Evolutionary conservation across 2,797 vertebrate genomes (phyloP).

Genomic region (Furcifer pardalis): DNA sequence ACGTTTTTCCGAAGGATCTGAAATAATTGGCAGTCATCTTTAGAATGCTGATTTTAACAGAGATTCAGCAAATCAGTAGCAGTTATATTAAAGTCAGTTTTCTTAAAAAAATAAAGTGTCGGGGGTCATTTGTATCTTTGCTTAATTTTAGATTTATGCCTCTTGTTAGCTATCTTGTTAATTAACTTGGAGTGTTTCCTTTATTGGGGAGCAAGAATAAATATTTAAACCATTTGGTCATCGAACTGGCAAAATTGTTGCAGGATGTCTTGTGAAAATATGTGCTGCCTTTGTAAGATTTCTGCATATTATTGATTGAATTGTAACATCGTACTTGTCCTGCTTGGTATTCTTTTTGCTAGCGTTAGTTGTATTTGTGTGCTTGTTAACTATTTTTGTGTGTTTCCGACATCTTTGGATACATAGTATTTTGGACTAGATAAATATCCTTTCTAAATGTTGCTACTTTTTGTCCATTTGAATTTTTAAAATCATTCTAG

Average conservation of each 20-base stretch:
- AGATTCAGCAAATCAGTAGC: slow-evolving; percentile 12
- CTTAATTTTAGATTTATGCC: slow-evolving; percentile 32
- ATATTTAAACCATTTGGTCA: slow-evolving; percentile 15
- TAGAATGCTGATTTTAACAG: slow-evolving; percentile 50
- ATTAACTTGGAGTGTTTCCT: slow-evolving; percentile 24
- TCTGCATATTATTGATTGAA: not conserved
- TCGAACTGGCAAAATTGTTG: not conserved
- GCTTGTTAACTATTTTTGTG: not conserved
- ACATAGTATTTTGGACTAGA: not conserved
- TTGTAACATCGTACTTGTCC: not conserved
- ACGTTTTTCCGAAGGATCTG: slow-evolving; percentile 55
- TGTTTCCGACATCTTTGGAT: slow-evolving; percentile 24
- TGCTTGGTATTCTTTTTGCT: slow-evolving; percentile 1
- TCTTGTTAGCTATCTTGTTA: slow-evolving; percentile 9
- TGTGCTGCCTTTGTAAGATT: not conserved
- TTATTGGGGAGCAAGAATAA: not conserved
- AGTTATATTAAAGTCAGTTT: not conserved
- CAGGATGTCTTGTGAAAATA: not conserved
- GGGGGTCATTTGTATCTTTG: not conserved
- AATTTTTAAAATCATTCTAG: slow-evolving; percentile 23
- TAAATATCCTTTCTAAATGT: slow-evolving; percentile 14
- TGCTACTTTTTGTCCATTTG: slow-evolving; percentile 24
- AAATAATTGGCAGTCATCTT: slow-evolving; percentile 44
- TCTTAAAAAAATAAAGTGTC: not conserved
- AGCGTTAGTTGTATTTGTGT: slow-evolving; percentile 1